Percentiles rank a stretch among this genome's conserved stretches.
These are phyloP conservation scores for Euplagia quadripunctaria DNA, from an alignment of 2,888 invertebrate species.

Conservation along the genomic window DNA sequence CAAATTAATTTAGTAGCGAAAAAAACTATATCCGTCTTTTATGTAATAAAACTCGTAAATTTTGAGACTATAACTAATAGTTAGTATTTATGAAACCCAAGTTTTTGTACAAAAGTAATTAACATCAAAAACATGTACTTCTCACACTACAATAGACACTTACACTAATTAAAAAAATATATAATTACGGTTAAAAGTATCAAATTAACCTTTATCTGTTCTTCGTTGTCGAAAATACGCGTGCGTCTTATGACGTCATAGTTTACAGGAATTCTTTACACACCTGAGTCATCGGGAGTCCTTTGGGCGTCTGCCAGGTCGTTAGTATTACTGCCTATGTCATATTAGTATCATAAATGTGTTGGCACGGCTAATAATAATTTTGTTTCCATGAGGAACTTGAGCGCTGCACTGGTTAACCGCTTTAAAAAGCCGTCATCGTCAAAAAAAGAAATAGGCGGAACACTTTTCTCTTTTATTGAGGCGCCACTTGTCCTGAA, in stretches of 20 bases:
- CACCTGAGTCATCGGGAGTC: constrained; percentile 45
- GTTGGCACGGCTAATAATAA: constrained; percentile 11
- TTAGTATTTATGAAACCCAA: background rate
- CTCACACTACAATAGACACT: constrained; percentile 10
- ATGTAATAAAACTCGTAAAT: background rate
- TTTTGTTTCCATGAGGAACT: constrained; percentile 4
- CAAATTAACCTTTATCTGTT: background rate
- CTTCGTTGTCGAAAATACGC: constrained; percentile 3
- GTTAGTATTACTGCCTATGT: constrained; percentile 27
- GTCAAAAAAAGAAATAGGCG: background rate
- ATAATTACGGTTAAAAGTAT: constrained; percentile 4
- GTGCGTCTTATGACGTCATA: constrained; percentile 23
- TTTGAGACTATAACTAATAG: background rate
- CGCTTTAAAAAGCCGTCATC: background rate
- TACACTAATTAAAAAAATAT: background rate
- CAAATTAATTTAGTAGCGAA: background rate
- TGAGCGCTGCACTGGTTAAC: background rate
- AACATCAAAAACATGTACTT: background rate
- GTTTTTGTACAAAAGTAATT: background rate
- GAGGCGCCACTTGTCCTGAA: background rate
- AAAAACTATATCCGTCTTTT: background rate
- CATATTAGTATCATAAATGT: constrained; percentile 17
- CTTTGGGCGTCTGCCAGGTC: constrained; percentile 50
- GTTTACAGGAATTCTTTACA: constrained; percentile 43
- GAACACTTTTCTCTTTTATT: background rate